Conservation (phyloP, 1,140 invertebrate species). For the Phocides pigmalion region DNA sequence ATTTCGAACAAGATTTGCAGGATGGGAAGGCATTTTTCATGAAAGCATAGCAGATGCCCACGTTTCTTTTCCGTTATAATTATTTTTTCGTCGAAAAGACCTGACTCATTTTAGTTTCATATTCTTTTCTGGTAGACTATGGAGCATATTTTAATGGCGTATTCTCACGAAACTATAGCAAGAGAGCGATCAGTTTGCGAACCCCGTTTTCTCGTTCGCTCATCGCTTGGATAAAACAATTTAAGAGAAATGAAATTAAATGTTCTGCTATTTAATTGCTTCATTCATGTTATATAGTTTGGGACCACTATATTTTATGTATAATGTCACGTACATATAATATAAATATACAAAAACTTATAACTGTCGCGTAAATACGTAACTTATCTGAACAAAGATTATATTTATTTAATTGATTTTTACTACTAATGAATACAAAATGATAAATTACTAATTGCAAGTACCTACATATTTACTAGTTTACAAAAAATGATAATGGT, state of each 20-base stretch:
- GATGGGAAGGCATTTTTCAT: not conserved
- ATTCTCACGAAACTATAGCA: conserved; percentile 40
- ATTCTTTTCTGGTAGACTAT: conserved; percentile 12
- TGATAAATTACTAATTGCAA: too few relatives aligned
- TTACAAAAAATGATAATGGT: too few relatives aligned
- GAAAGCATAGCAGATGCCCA: conserved; percentile 22
- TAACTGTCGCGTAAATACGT: too few relatives aligned
- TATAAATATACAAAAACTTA: too few relatives aligned
- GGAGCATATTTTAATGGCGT: conserved; percentile 39
- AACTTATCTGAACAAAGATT: too few relatives aligned
- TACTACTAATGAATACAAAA: too few relatives aligned
- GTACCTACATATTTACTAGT: too few relatives aligned
- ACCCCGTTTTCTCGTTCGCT: conserved; percentile 45
- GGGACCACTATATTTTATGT: not conserved
- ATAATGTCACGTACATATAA: not conserved
- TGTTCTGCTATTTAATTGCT: too few relatives aligned
- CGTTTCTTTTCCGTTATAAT: conserved; percentile 13
- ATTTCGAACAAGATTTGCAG: conserved; percentile 3
- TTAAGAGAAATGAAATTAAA: not conserved
- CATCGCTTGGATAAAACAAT: conserved; percentile 12
- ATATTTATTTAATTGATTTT: too few relatives aligned
- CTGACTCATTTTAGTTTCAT: conserved; percentile 7
- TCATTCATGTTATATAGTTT: not conserved
- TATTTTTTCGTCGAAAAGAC: not conserved
- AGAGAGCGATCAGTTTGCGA: conserved; percentile 52